phyloP scores from a whole-genome alignment of 2,797 vertebrate genomes.

The Potorous gilbertii region DNA sequence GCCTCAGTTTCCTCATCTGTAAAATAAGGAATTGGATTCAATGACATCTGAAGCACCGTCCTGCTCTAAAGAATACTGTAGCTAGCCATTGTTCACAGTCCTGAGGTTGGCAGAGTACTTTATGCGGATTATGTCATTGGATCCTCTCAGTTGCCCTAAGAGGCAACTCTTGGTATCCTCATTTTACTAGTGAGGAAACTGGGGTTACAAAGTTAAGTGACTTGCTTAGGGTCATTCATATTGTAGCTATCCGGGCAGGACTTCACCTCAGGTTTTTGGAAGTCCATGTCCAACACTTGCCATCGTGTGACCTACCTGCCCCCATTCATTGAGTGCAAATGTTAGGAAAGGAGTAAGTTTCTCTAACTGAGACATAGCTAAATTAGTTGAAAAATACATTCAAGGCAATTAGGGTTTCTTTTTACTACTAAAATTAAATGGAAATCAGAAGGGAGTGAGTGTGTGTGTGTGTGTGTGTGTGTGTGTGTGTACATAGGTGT shows the following conservation, averaged over 20 bases:
- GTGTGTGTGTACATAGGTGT: not conserved
- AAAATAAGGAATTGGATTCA: not conserved
- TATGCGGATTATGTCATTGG: not conserved
- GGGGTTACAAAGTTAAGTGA: not conserved
- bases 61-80: not conserved
- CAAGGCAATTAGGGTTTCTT: slow-evolving; percentile 40
- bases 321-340: not conserved
- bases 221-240: not conserved
- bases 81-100: not conserved
- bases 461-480: not conserved
- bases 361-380: slow-evolving; percentile 45
- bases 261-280: not conserved
- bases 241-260: not conserved
- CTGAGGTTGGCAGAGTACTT: too few species aligned
- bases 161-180: not conserved
- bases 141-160: not conserved
- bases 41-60: not conserved
- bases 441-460: not conserved
- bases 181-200: not conserved
- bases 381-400: slow-evolving; percentile 52
- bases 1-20: not conserved
- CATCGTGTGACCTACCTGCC: slow-evolving; percentile 31
- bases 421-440: slow-evolving; percentile 44
- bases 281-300: not conserved
- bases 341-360: slow-evolving; percentile 61